Evolutionary conservation across 2,797 vertebrate species (phyloP).

Genomic region (Phataginus tricuspis): DNA sequence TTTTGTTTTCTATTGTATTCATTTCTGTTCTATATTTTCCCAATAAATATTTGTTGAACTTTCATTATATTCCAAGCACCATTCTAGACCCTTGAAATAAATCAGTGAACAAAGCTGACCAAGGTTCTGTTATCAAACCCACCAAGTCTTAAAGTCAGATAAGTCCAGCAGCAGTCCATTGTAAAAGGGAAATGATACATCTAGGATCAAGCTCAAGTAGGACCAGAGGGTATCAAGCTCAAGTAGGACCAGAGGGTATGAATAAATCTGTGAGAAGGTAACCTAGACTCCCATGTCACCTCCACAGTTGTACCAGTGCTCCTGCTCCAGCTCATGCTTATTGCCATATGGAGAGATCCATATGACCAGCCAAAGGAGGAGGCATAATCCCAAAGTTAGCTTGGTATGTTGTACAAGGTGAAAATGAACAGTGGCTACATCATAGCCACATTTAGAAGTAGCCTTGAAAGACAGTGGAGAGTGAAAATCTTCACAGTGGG

Average conservation of each 20-base stretch:
- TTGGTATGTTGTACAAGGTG: background rate
- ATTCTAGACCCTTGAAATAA: background rate
- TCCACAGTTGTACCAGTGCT: background rate
- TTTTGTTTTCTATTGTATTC: background rate
- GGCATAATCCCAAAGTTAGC: background rate
- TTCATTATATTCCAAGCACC: background rate
- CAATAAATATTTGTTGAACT: background rate
- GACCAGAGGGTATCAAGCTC: no score
- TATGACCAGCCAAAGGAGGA: background rate
- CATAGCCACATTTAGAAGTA: background rate
- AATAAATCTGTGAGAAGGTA: background rate
- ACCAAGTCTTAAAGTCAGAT: background rate
- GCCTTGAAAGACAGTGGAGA: background rate
- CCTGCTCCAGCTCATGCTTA: background rate
- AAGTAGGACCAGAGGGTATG: background rate
- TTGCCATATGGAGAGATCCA: background rate
- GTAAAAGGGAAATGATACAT: background rate
- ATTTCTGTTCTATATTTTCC: background rate
- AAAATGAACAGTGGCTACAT: background rate
- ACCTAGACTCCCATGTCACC: background rate
- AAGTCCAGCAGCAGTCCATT: background rate
- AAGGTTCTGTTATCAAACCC: background rate
- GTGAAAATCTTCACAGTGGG: background rate
- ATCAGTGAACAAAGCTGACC: background rate
- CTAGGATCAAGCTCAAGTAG: background rate